Conservation (phyloP, 2,797 vertebrate genomes). For the Myotis pilosus region DNA sequence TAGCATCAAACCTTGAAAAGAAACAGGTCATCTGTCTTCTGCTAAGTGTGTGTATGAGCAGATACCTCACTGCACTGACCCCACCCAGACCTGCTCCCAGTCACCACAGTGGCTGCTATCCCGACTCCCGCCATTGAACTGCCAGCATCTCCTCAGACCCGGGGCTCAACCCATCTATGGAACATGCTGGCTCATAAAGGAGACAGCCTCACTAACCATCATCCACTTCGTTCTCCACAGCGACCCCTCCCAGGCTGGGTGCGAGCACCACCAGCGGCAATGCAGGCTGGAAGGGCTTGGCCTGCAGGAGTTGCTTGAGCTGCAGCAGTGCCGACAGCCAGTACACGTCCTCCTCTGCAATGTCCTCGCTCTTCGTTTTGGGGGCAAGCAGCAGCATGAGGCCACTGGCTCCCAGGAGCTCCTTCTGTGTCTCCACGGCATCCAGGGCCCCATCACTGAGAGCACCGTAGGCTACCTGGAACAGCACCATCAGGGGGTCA, state of each 20-base stretch:
- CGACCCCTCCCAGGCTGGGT: constrained; percentile 76
- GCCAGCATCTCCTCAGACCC: background rate
- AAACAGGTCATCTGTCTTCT: background rate
- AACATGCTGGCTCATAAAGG: accelerated
- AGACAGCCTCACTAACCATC: constrained; percentile 84
- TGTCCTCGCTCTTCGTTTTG: constrained; percentile 66
- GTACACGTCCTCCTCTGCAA: constrained; percentile 88
- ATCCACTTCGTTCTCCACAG: constrained; percentile 82
- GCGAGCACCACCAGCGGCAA: constrained; percentile 91
- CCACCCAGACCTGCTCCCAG: background rate
- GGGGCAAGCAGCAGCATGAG: constrained; percentile 91
- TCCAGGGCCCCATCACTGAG: constrained; percentile 85
- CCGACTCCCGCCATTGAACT: background rate
- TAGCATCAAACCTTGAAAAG: constrained; percentile 89
- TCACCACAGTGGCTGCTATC: background rate
- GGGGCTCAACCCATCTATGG: background rate
- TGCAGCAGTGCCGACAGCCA: constrained; percentile 93
- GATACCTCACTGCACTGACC: background rate
- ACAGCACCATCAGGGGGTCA: background rate
- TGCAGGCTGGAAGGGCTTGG: constrained; percentile 88
- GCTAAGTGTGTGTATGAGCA: too few species aligned
- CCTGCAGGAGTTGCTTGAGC: constrained; percentile 93
- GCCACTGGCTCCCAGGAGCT: constrained; percentile 91
- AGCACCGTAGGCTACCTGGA: constrained; percentile 87
- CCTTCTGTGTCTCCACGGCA: constrained; percentile 85